Evolutionary conservation across 2,888 invertebrate species (phyloP), one percentile per base, ranked within the genome.

Genomic region (Adela reaumurella): DNA sequence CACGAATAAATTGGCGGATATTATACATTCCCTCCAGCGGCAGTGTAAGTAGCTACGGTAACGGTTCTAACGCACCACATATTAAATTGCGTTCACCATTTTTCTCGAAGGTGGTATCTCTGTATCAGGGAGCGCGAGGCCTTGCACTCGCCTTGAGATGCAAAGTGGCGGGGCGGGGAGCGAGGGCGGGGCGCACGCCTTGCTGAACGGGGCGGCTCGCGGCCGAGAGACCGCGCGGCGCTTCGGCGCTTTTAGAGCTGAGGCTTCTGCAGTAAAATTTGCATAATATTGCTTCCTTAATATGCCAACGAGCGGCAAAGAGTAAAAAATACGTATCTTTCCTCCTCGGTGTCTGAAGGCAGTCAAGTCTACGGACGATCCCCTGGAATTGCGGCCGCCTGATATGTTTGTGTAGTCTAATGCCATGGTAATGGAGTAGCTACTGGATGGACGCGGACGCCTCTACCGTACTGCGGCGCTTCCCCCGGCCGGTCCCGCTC

Each of bases 211-310:
- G 5, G 24, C 24, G 24, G 24, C 24, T 4, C 24, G 24, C 5
- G 5, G 24, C 5, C 24, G 24, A n/a, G n/a, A n/a, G n/a, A n/a
- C n/a, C 24, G 24, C 8, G 35, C 35, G 35, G 35, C 35, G 35
- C 35, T 35, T 35, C 11, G 14, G 35, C 35, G 35, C 76, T 77
- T 76, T 76, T 76, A 73, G 76, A 73, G 74, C 74, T 77, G 71
- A 68, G 71, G 69, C 63, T 69, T 65, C 71, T 67, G 72, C 67
- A 68, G 64, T 65, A 60, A 66, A 65, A 77, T 79, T 79, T 77
- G 72, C 79, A 79, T 79, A 78, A 78, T 78, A 80, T 79, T 79
- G 77, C 71, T 73, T 76, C 65, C 65, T 72, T 74, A 71, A 74
- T 72, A 73, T 70, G 66, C 68, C 62, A 63, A 62, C 58, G 57